A percentile compares a stretch with the other conserved stretches of the same genome.
phyloP scores from a whole-genome alignment of 2,888 invertebrate genomes.

The Embidobia sp. region DNA sequence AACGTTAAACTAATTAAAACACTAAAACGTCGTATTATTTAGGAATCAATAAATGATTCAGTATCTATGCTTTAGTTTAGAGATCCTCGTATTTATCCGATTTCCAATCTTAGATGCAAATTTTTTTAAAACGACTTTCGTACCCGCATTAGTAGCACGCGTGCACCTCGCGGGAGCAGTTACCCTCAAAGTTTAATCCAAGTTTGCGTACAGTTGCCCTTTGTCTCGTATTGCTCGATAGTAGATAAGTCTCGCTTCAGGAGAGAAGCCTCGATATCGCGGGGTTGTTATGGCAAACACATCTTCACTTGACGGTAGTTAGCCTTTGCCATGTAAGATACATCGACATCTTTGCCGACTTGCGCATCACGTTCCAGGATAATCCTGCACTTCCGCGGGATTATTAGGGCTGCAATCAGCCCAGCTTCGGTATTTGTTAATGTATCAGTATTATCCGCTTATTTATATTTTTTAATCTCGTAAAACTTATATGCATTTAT shows the following conservation, averaged over 20 bases:
- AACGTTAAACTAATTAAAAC: no score
- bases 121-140: conserved; percentile 20
- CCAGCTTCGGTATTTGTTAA: background rate
- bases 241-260: conserved; percentile 66
- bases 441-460: no score
- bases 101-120: conserved; percentile 1
- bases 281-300: conserved; percentile 3
- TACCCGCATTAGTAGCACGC: conserved; percentile 68
- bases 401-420: background rate
- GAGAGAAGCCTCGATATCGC: conserved; percentile 32
- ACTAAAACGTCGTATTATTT: no score
- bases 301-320: conserved; percentile 26
- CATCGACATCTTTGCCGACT: conserved; percentile 21
- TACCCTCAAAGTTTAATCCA: conserved; percentile 70
- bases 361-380: conserved; percentile 10
- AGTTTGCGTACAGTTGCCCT: conserved; percentile 65
- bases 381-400: conserved; percentile 5
- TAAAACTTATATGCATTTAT: background rate
- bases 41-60: no score
- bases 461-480: conserved; percentile 11
- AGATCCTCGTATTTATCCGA: background rate
- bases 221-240: conserved; percentile 66
- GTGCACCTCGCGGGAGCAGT: conserved; percentile 69
- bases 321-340: background rate
- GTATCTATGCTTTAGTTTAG: no score